Base-by-base conservation (phyloP, 2,113 vertebrate genomes). In the Theristicus caerulescens region DNA sequence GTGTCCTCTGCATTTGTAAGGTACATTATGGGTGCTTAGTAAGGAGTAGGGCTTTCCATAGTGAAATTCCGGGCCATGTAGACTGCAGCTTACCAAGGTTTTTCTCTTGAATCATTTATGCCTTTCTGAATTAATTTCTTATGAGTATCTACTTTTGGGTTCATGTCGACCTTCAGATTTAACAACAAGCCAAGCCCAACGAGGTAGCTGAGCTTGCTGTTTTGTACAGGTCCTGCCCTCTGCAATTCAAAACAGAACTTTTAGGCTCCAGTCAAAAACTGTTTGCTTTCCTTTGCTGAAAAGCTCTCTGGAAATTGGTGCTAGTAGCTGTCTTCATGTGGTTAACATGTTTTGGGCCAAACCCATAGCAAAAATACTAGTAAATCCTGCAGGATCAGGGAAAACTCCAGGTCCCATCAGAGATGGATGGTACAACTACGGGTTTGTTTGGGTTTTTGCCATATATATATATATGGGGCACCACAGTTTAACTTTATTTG, bases 91-190 rank as follows among this genome's bases (percentile, higher is more conserved):
- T 57, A 54, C 54, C 47, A 58, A 38, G 46, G 27, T 47, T 80
- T 91, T 94, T 69, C 34, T 94, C 27, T 82, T 97, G 70, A 96
- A 96, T 97, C 62, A 93, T 95, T 97, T 94, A 95, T 97, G 73
- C 44, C 46, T 77, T 82, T 96, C 42, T 79, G 86, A 96, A 89
- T 95, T 76, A 94, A 95, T 95, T 94, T 97, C 95, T 96, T 77
- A 90, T 93, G 91, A 96, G 81, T 46, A 20, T 94, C 57, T 85
- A 46, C 81, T 96, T 96, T 87, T 5, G 11, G 73, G 19, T 93
- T 87, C 81, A 11, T 34, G 54, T 80, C 0, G 32, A 91, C 94
- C 88, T 95, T 91, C 81, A 91, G 74, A 72, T 94, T 86, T 69
- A 69, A 42, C 49, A 82, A 71, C 16, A 61, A 62, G 77, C 34